These are phyloP conservation scores for Heliangelus exortis DNA, from an alignment of 2,797 vertebrate species.

Conservation along the genomic window DNA sequence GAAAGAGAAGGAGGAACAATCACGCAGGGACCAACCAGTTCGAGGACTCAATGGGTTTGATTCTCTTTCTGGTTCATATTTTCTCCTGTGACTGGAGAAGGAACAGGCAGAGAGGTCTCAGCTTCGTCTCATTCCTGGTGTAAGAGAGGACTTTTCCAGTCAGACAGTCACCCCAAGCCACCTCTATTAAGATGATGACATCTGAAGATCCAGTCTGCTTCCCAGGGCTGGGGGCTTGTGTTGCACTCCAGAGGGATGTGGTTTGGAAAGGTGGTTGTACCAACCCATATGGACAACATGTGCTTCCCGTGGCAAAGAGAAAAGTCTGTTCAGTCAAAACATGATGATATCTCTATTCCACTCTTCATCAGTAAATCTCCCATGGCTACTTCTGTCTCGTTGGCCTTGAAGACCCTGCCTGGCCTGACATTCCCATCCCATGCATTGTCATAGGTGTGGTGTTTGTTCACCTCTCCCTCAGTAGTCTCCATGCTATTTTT, in stretches of 20 bases:
- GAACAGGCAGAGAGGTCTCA: neutral
- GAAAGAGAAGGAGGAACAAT: neutral
- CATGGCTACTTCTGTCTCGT: neutral
- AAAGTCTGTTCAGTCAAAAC: neutral
- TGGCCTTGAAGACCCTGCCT: neutral
- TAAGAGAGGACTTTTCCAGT: neutral
- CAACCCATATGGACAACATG: neutral
- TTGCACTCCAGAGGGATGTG: neutral
- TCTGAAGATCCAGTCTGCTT: neutral
- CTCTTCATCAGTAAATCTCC: neutral
- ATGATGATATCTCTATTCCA: accelerated
- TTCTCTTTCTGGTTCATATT: neutral
- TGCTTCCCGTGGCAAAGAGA: neutral
- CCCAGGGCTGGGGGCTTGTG: accelerated
- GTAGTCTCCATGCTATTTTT: neutral
- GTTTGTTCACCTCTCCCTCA: neutral
- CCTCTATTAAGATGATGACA: neutral
- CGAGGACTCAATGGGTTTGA: neutral
- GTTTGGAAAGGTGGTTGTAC: neutral
- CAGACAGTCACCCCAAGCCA: neutral
- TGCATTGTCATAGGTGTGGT: neutral
- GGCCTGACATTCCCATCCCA: neutral
- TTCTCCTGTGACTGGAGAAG: neutral
- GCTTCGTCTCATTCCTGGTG: neutral
- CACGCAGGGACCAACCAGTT: accelerated